Base-by-base conservation (phyloP, 30 jellyfish, hydroid and myxozoan species). In the Pseudorhiza aurosa region DNA sequence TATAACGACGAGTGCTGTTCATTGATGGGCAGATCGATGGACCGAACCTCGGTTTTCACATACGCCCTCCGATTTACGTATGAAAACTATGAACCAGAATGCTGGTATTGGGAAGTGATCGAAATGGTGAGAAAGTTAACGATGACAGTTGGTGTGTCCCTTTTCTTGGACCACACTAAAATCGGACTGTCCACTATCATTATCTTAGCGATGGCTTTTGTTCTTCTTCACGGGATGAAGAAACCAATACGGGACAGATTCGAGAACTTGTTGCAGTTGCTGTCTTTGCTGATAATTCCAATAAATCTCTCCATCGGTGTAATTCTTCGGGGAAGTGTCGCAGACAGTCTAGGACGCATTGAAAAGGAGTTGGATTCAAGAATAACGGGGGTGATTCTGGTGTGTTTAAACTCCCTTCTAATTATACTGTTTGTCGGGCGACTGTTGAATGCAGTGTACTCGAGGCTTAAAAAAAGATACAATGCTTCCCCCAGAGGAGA, bases 101-200 rank as follows among this genome's bases (percentile, higher is more conserved):
- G 75, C 51, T 55, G 88, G 79, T 76, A 56, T 21, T 76, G 87
- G 87, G 87, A 74, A 55, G 63, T 45, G 2, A 2, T 74, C 7
- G 87, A 74, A 53, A 50, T 74, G 79, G n/a, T 76, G 0, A 18
- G 88, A 11, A 76, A 76, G 49, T 15, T 76, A 11, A n/a, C 58
- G 32, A 49, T 55, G 73, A 76, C 68, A 0, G 60, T 58, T 22
- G 88, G 88, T 1, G 32, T 57, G 4, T 31, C 57, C 8, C 46
- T 76, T 9, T 76, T 35, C 44, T 7, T 58, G 11, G 35, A 35
- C 12, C 25, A 57, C 37, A 47, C 75, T 7, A 57, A 59, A 27
- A 58, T 45, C 8, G 75, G 79, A n/a, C 44, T 76, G 5, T 81
- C 68, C 0, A 8, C 18, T 0, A 57, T 58, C 8, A 58, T 76